Evolutionary conservation across 2,888 invertebrate genomes (phyloP).

Genomic region (Heteropelma amictum): DNA sequence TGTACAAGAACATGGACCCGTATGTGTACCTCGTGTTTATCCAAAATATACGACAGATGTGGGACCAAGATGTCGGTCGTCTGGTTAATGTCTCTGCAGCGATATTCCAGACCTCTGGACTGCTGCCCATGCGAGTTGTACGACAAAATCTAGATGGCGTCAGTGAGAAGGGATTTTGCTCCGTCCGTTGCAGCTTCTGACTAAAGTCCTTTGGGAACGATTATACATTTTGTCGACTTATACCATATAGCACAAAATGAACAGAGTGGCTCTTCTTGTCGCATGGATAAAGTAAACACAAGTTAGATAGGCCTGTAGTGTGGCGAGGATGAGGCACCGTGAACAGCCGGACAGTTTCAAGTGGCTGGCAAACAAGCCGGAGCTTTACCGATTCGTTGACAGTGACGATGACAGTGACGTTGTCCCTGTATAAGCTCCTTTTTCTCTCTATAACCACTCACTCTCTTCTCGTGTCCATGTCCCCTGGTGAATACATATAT

Average conservation of each 20-base stretch:
- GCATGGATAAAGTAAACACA: slow-evolving; percentile 39
- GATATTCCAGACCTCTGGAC: background rate
- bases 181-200: background rate
- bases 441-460: slow-evolving; percentile 9
- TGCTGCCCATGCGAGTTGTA: background rate
- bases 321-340: slow-evolving; percentile 29
- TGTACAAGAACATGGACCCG: too few species aligned
- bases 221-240: slow-evolving; percentile 37
- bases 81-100: slow-evolving; percentile 22
- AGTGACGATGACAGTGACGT: slow-evolving; percentile 58
- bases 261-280: slow-evolving; percentile 51
- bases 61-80: background rate
- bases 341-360: slow-evolving; percentile 61
- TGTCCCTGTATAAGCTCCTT: slow-evolving; percentile 57
- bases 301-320: slow-evolving; percentile 2
- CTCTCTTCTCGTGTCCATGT: background rate
- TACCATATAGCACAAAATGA: slow-evolving; percentile 6
- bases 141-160: slow-evolving; percentile 23
- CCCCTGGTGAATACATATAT: too few species aligned
- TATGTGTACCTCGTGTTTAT: background rate
- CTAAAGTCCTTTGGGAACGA: slow-evolving; percentile 33
- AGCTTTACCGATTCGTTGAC: slow-evolving; percentile 56
- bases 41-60: background rate
- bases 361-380: slow-evolving; percentile 65
- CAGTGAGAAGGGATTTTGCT: background rate